Conservation (phyloP, 2,888 invertebrate genomes). For the Athrips mouffetella region DNA sequence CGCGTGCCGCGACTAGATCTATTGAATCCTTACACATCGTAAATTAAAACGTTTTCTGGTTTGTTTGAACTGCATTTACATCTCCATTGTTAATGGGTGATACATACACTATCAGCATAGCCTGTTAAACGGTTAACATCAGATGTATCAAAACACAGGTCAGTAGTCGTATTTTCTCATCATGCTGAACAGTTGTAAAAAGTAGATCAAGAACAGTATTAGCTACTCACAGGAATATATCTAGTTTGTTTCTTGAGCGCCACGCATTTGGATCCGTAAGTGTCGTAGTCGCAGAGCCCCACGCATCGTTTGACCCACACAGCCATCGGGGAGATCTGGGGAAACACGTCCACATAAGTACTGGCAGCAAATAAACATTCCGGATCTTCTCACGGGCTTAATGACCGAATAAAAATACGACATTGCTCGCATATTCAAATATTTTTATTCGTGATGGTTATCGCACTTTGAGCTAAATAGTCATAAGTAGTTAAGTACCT, state of each 20-base stretch:
- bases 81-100: not conserved
- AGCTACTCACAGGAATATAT: constrained; percentile 63
- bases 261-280: constrained; percentile 50
- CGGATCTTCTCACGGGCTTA: constrained; percentile 58
- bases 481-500: too few relatives aligned
- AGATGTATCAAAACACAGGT: too few relatives aligned
- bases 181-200: too few relatives aligned
- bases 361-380: constrained; percentile 10
- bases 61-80: not conserved
- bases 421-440: constrained; percentile 30
- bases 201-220: too few relatives aligned
- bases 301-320: constrained; percentile 70
- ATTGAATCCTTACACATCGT: constrained; percentile 17
- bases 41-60: not conserved
- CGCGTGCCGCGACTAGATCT: constrained; percentile 24
- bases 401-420: constrained; percentile 30
- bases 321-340: constrained; percentile 64
- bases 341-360: constrained; percentile 33
- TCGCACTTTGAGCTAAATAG: too few relatives aligned
- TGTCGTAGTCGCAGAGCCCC: constrained; percentile 61
- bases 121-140: too few relatives aligned
- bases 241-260: constrained; percentile 45
- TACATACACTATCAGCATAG: too few relatives aligned
- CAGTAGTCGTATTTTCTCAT: too few relatives aligned
- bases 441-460: constrained; percentile 14